Evolutionary conservation across 2,113 vertebrate genomes (phyloP).

Genomic region (Phocoena sinus): DNA sequence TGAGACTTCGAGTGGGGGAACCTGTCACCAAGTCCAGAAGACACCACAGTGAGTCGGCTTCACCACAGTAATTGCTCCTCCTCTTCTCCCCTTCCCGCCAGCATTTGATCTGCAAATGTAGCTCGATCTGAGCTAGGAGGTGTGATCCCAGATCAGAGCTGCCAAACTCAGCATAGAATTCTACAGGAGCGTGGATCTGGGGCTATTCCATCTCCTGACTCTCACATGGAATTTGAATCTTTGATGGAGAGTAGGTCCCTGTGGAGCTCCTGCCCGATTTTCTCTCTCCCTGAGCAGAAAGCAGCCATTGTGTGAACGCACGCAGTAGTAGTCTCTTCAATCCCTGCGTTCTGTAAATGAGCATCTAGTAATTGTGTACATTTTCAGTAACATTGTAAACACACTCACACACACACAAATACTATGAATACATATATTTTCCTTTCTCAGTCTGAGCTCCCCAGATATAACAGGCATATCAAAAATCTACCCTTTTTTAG

Average conservation of each 20-base stretch:
- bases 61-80: not conserved
- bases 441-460: not conserved
- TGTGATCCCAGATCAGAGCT: not conserved
- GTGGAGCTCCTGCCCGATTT: not conserved
- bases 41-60: fast-evolving
- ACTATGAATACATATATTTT: not conserved
- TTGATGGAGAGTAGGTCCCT: not conserved
- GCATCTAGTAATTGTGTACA: not conserved
- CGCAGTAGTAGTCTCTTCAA: not conserved
- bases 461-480: not conserved
- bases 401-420: not conserved
- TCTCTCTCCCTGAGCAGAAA: not conserved
- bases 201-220: not conserved
- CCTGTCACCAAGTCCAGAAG: not conserved
- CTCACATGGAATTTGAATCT: not conserved
- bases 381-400: not conserved
- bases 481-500: not conserved
- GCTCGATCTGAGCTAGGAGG: not conserved
- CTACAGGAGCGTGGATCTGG: not conserved
- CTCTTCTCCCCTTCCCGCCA: not conserved
- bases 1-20: not conserved
- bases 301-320: not conserved
- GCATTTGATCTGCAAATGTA: not conserved
- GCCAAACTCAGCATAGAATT: not conserved
- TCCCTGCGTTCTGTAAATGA: not conserved